Conservation (phyloP, 2,113 vertebrate species). For the Pseudonaja textilis region DNA sequence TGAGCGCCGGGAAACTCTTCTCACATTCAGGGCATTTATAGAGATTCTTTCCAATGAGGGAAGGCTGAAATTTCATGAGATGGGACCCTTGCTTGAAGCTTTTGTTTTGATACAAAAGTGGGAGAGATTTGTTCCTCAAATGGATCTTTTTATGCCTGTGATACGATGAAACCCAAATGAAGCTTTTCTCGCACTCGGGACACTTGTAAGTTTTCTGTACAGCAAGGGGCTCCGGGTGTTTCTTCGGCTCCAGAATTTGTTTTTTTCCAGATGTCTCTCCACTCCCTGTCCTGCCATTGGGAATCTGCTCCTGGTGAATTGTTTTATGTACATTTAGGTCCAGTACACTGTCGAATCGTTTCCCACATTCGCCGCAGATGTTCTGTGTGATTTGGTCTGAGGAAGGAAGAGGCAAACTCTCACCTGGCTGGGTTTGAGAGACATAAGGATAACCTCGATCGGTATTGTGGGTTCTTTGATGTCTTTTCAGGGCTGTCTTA, state of each 20-base stretch:
- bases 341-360: neutral
- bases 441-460: neutral
- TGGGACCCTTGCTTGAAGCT: neutral
- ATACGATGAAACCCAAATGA: neutral
- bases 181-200: neutral
- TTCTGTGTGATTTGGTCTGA: neutral
- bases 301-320: neutral
- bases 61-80: neutral
- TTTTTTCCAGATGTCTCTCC: neutral
- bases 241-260: neutral
- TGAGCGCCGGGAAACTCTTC: neutral
- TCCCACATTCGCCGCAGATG: neutral
- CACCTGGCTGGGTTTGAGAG: neutral
- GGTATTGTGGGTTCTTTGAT: neutral
- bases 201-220: neutral
- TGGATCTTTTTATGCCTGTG: neutral
- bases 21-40: neutral
- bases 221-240: neutral
- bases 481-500: neutral
- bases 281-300: neutral
- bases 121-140: neutral
- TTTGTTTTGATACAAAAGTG: neutral
- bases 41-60: neutral
- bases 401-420: neutral
- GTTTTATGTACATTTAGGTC: neutral